phyloP scores from a whole-genome alignment of 1,140 invertebrate species.

The Megalopta genalis region DNA sequence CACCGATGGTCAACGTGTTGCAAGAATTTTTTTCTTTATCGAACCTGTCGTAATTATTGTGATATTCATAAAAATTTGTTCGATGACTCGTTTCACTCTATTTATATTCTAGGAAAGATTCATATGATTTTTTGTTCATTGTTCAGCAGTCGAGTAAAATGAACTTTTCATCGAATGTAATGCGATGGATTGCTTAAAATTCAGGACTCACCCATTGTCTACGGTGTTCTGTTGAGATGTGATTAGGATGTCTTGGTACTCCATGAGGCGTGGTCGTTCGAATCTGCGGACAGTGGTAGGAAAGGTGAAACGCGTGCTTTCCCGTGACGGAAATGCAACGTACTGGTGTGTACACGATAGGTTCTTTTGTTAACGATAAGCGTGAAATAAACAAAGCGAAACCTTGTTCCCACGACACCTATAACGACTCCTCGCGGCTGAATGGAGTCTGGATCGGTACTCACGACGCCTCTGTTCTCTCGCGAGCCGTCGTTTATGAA shows the following conservation, averaged over 20 bases:
- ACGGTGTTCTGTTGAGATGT: conserved; percentile 79
- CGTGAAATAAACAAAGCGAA: conserved; percentile 50
- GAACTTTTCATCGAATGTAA: too few species aligned
- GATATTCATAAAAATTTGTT: too few species aligned
- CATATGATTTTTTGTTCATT: too few species aligned
- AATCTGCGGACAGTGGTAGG: conserved; percentile 67
- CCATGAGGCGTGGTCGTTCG: conserved; percentile 79
- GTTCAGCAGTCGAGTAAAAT: too few species aligned
- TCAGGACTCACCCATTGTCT: conserved; percentile 75
- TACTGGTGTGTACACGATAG: not conserved
- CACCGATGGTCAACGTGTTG: too few species aligned
- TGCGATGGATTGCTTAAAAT: not conserved
- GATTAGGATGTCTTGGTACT: conserved; percentile 82
- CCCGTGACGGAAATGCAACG: not conserved
- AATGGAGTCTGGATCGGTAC: conserved; percentile 66
- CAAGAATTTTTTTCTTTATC: too few species aligned
- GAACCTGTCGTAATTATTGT: too few species aligned
- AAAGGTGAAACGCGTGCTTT: not conserved
- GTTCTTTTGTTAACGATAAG: not conserved
- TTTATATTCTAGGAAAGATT: too few species aligned
- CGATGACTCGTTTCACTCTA: too few species aligned
- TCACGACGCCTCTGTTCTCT: conserved; percentile 81
- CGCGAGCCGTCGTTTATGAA: conserved; percentile 84
- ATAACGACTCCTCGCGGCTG: conserved; percentile 76
- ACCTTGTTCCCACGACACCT: conserved; percentile 73